Conservation (phyloP, 2,888 invertebrate species). For the Griposia aprilina region DNA sequence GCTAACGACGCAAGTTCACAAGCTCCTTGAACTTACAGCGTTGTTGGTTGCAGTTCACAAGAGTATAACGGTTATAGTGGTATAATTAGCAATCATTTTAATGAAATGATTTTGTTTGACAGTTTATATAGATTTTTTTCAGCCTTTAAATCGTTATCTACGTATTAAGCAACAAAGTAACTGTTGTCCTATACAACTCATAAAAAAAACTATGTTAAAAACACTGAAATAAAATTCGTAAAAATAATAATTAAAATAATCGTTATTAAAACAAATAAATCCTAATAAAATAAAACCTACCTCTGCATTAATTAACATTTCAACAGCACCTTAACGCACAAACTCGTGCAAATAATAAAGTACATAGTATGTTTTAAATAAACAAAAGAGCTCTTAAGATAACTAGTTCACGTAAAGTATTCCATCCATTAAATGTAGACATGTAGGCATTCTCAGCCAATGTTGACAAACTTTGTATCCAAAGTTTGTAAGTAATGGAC, state of each 20-base stretch:
- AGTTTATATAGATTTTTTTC: background rate
- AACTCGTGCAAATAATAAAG: background rate
- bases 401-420: slow-evolving; percentile 10
- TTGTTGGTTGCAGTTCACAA: background rate
- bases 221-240: background rate
- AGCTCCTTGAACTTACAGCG: slow-evolving; percentile 12
- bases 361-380: background rate
- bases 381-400: background rate
- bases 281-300: background rate
- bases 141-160: no score
- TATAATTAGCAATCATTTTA: background rate
- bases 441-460: slow-evolving; percentile 6
- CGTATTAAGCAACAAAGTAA: background rate
- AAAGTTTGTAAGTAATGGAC: slow-evolving; percentile 34
- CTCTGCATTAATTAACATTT: background rate
- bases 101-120: background rate
- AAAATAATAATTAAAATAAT: background rate
- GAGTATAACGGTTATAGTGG: background rate
- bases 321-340: background rate
- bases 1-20: background rate
- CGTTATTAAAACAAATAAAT: background rate
- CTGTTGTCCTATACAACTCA: background rate
- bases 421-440: background rate
- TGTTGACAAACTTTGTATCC: slow-evolving; percentile 40
- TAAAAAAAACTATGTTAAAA: background rate